phyloP scores from a whole-genome alignment of 2,888 invertebrate genomes.

The Drosophila gaucha region DNA sequence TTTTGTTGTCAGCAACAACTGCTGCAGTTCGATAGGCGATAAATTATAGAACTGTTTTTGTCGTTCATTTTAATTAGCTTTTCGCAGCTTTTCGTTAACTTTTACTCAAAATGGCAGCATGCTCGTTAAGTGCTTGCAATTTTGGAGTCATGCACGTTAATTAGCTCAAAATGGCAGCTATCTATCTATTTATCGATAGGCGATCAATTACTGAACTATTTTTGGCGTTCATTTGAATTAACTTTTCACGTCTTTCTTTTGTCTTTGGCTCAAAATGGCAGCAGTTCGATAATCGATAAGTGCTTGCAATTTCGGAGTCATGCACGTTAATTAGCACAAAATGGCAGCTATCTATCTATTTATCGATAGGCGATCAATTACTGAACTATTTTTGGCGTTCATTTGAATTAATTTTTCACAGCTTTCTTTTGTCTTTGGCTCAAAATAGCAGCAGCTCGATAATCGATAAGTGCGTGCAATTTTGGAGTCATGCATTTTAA shows the following conservation, averaged over 20 bases:
- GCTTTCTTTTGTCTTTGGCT: background rate
- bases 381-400: slow-evolving; percentile 1
- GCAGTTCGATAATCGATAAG: too few species aligned
- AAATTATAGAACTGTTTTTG: background rate
- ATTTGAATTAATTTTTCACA: slow-evolving; percentile 1
- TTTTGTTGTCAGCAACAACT: slow-evolving; percentile 8
- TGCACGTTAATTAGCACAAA: background rate
- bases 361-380: slow-evolving; percentile 8
- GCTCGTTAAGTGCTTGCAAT: background rate
- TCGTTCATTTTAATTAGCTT: slow-evolving; percentile 10
- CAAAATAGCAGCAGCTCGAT: slow-evolving; percentile 7
- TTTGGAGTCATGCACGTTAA: background rate
- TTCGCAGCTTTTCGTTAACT: background rate
- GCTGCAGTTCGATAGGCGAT: slow-evolving; percentile 10
- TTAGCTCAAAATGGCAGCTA: slow-evolving; percentile 19
- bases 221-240: slow-evolving; percentile 9
- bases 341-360: too few species aligned
- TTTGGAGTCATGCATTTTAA: slow-evolving; percentile 1
- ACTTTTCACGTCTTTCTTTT: background rate
- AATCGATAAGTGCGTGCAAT: slow-evolving; percentile 1
- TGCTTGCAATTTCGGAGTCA: background rate
- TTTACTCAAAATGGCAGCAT: slow-evolving; percentile 10
- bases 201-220: slow-evolving; percentile 5
- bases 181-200: too few species aligned
- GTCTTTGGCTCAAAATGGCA: slow-evolving; percentile 3